These are phyloP conservation scores for Athene noctua DNA, from an alignment of 2,113 vertebrate species.

Conservation along the genomic window DNA sequence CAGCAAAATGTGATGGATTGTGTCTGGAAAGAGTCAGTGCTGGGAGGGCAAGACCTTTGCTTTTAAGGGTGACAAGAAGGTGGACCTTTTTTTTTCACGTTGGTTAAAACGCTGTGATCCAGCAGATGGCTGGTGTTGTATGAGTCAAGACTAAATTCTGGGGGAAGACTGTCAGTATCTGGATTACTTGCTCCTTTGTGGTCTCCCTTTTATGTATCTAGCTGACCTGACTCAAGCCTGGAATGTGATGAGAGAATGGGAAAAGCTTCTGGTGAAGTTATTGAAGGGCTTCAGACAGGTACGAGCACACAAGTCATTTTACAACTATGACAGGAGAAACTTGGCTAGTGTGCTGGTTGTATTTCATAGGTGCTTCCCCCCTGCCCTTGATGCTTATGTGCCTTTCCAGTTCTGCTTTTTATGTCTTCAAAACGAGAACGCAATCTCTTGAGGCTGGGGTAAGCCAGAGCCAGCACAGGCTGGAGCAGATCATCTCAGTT, in stretches of 20 bases:
- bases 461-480: neutral
- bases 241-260: neutral
- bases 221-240: neutral
- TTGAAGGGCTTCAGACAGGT: neutral
- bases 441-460: accelerated
- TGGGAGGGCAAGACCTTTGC: neutral
- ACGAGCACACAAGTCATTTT: accelerated
- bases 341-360: accelerated
- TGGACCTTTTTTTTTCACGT: accelerated
- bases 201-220: accelerated
- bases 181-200: neutral
- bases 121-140: accelerated
- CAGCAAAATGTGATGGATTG: neutral
- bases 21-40: accelerated
- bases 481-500: neutral
- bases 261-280: neutral
- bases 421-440: neutral
- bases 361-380: neutral
- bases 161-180: neutral
- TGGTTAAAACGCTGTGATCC: accelerated
- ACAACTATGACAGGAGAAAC: neutral
- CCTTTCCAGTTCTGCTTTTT: neutral
- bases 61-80: neutral
- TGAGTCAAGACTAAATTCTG: accelerated
- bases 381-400: neutral